Conservation (phyloP, 2,888 invertebrate genomes). For the Diploptera punctata region DNA sequence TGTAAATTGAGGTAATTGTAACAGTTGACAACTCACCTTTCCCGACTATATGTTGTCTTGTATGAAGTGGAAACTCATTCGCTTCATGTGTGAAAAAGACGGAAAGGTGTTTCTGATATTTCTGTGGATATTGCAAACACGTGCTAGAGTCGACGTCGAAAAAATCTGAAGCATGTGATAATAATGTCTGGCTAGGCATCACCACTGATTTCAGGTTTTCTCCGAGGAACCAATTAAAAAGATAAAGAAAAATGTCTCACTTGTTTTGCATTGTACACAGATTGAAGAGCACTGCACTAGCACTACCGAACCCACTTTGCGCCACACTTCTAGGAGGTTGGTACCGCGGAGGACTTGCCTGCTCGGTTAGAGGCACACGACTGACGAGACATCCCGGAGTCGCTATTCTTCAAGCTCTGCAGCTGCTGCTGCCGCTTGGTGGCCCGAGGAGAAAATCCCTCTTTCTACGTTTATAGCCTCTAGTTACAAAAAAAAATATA, state of each 20-base stretch:
- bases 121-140: no score
- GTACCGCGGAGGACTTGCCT: not conserved
- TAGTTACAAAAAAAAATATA: no score
- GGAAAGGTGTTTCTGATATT: no score
- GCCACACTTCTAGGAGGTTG: no score
- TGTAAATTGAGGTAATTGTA: no score
- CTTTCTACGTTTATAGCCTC: no score
- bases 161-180: not conserved
- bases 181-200: conserved; percentile 8
- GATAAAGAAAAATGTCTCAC: not conserved
- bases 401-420: not conserved
- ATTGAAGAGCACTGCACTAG: no score
- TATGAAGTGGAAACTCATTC: not conserved
- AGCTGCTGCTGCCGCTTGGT: no score
- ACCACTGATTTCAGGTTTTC: conserved; percentile 5
- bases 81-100: not conserved
- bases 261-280: not conserved
- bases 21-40: not conserved
- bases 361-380: not conserved
- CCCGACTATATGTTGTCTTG: not conserved
- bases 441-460: no score
- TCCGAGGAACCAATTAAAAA: not conserved
- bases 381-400: not conserved
- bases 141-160: no score
- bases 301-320: no score